Base-by-base conservation (phyloP, 2,888 invertebrate genomes). In the Melinaea marsaeus region DNA sequence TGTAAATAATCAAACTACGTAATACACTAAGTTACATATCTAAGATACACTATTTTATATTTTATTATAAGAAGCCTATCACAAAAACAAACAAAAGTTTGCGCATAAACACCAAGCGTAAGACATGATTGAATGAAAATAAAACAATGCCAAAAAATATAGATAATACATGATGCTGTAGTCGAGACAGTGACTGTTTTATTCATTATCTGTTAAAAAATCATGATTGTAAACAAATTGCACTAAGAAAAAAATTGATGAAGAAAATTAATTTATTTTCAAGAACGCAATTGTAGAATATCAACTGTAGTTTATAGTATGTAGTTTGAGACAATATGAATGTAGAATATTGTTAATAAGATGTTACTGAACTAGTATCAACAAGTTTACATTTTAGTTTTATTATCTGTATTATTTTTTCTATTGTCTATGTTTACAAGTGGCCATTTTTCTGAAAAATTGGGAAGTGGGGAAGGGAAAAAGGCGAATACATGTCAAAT, bases 401-500 rank as follows among this genome's bases (percentile, higher is more conserved):
- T 47, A 58, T 57, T 55, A 64, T 73, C 68, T 69, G 61, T 73
- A 61, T 33, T 34, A 51, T 63, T 64, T 60, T 48, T 37, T 68
- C 63, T 65, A 60, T 66, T 69, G 68, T 75, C 71, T 80, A 69
- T 76, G 74, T 54, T 37, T 54, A 61, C 62, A 65, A 72, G 74
- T 70, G 66, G 79, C 79, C 79, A 79, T 79, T 75, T 76, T 75
- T 75, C 69, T 68, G 69, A 76, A 84, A 84, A 83, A 82, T 75
- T 79, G 82, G 79, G 83, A 83, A 84, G 76, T 78, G 79, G 78
- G 79, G 76, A 78, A 77, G 75, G 84, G 83, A 84, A 86, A 88
- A 84, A 83, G 81, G 85, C 82, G 83, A 72, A 86, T 89, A 86
- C 81, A 87, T 88, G 90, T 90, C 90, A 90, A 90, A 88, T 86